Conservation (phyloP, 2,113 vertebrate species). For the Poecile atricapillus region DNA sequence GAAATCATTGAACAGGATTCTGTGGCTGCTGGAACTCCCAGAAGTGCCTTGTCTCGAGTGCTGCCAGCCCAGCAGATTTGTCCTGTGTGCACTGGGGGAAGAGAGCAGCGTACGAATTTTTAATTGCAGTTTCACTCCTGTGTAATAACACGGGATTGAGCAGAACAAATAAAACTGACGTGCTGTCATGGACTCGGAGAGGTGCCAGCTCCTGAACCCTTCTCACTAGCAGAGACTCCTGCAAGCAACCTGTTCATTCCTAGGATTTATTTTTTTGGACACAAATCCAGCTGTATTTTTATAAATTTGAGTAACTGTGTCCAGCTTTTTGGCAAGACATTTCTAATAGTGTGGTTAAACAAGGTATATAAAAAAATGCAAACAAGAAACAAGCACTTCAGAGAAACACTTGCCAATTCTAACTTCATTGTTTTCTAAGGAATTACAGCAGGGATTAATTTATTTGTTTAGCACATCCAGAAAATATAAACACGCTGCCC, state of each 20-base stretch:
- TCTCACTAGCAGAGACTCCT: background rate
- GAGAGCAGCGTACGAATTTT: background rate
- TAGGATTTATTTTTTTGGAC: background rate
- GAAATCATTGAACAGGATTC: background rate
- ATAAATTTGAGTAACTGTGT: background rate
- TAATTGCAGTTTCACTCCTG: background rate
- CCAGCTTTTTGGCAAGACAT: background rate
- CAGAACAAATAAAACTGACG: background rate
- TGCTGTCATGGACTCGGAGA: background rate
- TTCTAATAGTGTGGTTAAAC: background rate
- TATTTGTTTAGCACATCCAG: background rate
- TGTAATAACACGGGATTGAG: background rate
- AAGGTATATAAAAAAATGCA: background rate
- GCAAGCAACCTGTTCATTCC: background rate
- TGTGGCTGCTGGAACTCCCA: background rate
- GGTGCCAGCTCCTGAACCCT: background rate
- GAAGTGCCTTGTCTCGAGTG: background rate
- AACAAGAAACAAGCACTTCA: background rate
- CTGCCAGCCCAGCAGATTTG: background rate
- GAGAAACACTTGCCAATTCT: background rate
- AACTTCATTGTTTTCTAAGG: background rate
- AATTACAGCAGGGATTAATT: background rate
- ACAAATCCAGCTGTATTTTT: background rate
- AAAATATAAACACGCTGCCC: background rate
- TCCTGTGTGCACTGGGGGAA: background rate